A percentile compares a stretch with the other conserved stretches of the same genome.
Conservation (phyloP, 2,888 invertebrate species). For the Pimpla rufipes region DNA sequence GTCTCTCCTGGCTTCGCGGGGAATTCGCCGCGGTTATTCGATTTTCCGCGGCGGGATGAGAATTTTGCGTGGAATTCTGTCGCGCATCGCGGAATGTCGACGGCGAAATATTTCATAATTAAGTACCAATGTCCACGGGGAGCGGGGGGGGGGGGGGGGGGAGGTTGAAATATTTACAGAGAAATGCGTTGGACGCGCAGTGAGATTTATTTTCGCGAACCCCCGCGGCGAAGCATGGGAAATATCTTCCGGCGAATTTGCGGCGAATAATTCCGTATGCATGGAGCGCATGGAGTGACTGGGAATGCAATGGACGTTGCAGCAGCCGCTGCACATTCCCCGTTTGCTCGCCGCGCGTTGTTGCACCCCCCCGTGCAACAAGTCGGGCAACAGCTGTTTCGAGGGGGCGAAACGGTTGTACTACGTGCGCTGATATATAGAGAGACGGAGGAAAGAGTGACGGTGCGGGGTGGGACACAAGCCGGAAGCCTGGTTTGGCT, state of each 20-base stretch:
- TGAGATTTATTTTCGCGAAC: neutral
- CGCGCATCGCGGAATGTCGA: too few relatives aligned
- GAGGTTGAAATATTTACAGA: neutral
- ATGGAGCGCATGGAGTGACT: neutral
- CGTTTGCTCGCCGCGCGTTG: constrained; percentile 34
- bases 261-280: neutral
- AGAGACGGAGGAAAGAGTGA: constrained; percentile 25
- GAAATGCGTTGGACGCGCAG: neutral
- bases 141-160: too few relatives aligned
- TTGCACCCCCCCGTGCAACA: constrained; percentile 76
- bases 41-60: too few relatives aligned
- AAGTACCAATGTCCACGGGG: too few relatives aligned
- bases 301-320: constrained; percentile 32
- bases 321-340: constrained; percentile 34
- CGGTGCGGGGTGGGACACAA: neutral
- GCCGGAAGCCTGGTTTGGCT: constrained; percentile 73
- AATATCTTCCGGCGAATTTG: neutral
- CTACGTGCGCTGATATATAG: constrained; percentile 45
- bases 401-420: constrained; percentile 71
- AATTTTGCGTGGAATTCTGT: too few relatives aligned
- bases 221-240: neutral
- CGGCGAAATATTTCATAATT: too few relatives aligned
- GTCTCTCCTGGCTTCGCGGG: too few relatives aligned
- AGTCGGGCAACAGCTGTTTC: constrained; percentile 81
- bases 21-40: too few relatives aligned